phyloP scores from a whole-genome alignment of 2,113 vertebrate species.

The Oplegnathus fasciatus region DNA sequence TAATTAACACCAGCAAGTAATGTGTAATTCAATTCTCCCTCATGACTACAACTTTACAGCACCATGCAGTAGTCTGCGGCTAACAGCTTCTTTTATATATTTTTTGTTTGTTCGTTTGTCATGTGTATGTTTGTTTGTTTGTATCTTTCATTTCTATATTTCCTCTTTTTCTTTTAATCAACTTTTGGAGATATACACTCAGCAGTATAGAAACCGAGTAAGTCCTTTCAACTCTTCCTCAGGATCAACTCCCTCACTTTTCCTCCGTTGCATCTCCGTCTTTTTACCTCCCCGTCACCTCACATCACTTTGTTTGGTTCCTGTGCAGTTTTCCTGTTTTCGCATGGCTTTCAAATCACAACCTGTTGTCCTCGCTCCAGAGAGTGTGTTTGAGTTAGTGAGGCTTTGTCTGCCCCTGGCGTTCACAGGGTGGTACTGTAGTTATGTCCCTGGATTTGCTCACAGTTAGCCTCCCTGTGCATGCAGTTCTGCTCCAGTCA shows the following conservation, averaged over 20 bases:
- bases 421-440: slow-evolving; percentile 48
- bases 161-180: slow-evolving; percentile 69
- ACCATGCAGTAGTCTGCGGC: slow-evolving; percentile 72
- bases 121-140: slow-evolving; percentile 75
- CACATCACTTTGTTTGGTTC: slow-evolving; percentile 40
- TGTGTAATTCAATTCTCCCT: slow-evolving; percentile 43
- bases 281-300: slow-evolving; percentile 33
- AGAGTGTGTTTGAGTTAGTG: slow-evolving; percentile 21
- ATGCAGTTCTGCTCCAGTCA: slow-evolving; percentile 56
- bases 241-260: slow-evolving; percentile 44
- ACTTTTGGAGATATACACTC: slow-evolving; percentile 86
- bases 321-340: slow-evolving; percentile 55
- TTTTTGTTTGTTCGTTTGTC: slow-evolving; percentile 82
- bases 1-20: slow-evolving; percentile 39
- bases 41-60: slow-evolving; percentile 55
- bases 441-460: neutral
- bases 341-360: slow-evolving; percentile 72
- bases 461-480: slow-evolving; percentile 54
- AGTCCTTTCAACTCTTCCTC: slow-evolving; percentile 79
- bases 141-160: slow-evolving; percentile 76
- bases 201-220: slow-evolving; percentile 87
- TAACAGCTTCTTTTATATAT: slow-evolving; percentile 84
- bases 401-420: slow-evolving; percentile 61
- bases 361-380: slow-evolving; percentile 41
- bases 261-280: slow-evolving; percentile 46